These are phyloP conservation scores for Psilopsiagon aymara DNA, from an alignment of 2,113 vertebrate genomes.

Conservation along the genomic window DNA sequence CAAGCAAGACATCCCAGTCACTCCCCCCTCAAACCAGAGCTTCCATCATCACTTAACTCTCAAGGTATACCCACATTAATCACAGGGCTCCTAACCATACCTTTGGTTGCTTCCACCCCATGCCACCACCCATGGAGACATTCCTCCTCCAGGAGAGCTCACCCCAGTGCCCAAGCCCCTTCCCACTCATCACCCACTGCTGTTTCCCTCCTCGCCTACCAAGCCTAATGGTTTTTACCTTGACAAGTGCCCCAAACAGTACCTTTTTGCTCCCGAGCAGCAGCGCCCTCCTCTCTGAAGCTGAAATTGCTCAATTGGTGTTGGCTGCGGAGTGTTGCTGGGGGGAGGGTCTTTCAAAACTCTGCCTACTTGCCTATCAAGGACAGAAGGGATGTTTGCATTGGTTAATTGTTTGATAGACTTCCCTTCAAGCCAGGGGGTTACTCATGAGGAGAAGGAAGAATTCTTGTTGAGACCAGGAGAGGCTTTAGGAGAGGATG, in stretches of 20 bases:
- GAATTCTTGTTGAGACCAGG: background rate
- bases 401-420: background rate
- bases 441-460: background rate
- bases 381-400: conserved; percentile 14
- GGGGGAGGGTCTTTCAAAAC: conserved; percentile 71
- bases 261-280: conserved; percentile 74
- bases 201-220: accelerated
- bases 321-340: conserved; percentile 63
- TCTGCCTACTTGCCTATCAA: conserved; percentile 73
- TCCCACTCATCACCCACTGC: background rate
- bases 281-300: conserved; percentile 74
- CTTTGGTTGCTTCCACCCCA: background rate
- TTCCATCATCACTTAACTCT: background rate
- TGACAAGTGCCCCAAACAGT: background rate
- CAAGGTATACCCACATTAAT: background rate
- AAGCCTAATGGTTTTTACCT: background rate
- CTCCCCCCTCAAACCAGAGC: background rate
- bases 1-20: background rate
- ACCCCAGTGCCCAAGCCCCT: background rate
- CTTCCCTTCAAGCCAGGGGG: background rate
- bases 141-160: background rate
- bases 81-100: background rate
- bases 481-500: background rate
- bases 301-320: conserved; percentile 72
- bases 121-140: background rate